A percentile compares a stretch with the other conserved stretches of the same genome.
phyloP scores from a whole-genome alignment of 2,797 vertebrate species.

The Muscicapa striata region DNA sequence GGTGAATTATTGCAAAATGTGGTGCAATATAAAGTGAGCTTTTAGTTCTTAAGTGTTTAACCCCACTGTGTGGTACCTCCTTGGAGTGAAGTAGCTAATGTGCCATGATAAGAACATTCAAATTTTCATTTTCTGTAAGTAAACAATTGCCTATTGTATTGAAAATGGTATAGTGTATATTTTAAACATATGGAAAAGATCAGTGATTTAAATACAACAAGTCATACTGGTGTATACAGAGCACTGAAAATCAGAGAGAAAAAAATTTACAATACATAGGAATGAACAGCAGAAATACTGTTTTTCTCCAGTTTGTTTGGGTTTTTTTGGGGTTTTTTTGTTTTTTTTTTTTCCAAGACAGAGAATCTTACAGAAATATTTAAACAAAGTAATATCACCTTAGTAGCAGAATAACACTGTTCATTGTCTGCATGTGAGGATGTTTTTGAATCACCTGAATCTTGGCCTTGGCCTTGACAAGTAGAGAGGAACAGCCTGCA shows the following conservation, averaged over 20 bases:
- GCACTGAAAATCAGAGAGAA: neutral
- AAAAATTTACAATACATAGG: fast-evolving
- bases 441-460: neutral
- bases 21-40: neutral
- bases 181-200: neutral
- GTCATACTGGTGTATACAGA: neutral
- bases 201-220: neutral
- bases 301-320: neutral
- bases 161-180: fast-evolving
- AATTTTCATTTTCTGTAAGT: neutral
- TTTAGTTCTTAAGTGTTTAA: neutral
- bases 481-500: neutral
- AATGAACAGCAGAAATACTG: neutral
- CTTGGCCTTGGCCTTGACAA: neutral
- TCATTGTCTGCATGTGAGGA: neutral
- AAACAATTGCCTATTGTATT: neutral
- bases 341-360: neutral
- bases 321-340: too few relatives aligned
- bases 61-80: neutral
- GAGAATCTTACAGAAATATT: neutral
- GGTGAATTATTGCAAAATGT: conserved; percentile 77
- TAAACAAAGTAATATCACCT: neutral
- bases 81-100: neutral
- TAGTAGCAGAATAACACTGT: neutral
- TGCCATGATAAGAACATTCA: neutral